Evolutionary conservation across 1,140 invertebrate species (phyloP).

Genomic region (Argopecten irradians): DNA sequence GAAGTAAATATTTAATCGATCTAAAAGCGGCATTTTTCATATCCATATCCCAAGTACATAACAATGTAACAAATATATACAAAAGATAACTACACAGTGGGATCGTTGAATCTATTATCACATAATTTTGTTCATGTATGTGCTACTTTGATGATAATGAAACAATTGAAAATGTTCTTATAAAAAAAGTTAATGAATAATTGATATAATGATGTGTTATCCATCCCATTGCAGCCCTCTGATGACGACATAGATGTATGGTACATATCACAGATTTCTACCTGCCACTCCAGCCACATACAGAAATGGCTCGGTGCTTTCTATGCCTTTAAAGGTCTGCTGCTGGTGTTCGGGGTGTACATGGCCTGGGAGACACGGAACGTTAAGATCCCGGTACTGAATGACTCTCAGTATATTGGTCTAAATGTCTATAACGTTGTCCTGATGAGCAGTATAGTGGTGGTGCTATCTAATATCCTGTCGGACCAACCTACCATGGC

Average conservation of each 20-base stretch:
- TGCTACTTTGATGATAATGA: too few relatives aligned
- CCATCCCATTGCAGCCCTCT: conserved; percentile 54
- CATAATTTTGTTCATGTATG: too few relatives aligned
- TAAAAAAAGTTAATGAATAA: too few relatives aligned
- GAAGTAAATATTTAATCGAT: too few relatives aligned
- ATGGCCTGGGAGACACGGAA: conserved; percentile 75
- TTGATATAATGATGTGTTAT: background rate
- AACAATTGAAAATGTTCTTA: too few relatives aligned
- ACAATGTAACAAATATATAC: too few relatives aligned
- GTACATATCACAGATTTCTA: conserved; percentile 92
- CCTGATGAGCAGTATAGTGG: conserved; percentile 89
- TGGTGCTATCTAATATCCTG: conserved; percentile 90
- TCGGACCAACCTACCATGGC: conserved; percentile 89
- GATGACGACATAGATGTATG: conserved; percentile 79
- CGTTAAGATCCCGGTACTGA: conserved; percentile 74
- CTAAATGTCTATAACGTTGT: conserved; percentile 94
- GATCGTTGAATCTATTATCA: too few relatives aligned
- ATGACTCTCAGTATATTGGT: conserved; percentile 74
- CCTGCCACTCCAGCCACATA: conserved; percentile 90
- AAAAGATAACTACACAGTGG: too few relatives aligned
- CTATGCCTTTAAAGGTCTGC: conserved; percentile 92
- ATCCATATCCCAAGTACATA: too few relatives aligned
- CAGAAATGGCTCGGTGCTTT: conserved; percentile 91
- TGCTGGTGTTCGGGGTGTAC: conserved; percentile 86
- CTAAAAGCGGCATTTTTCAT: too few relatives aligned